Base-by-base conservation (phyloP, 2,888 invertebrate genomes). In the Ecliptopera silaceata region DNA sequence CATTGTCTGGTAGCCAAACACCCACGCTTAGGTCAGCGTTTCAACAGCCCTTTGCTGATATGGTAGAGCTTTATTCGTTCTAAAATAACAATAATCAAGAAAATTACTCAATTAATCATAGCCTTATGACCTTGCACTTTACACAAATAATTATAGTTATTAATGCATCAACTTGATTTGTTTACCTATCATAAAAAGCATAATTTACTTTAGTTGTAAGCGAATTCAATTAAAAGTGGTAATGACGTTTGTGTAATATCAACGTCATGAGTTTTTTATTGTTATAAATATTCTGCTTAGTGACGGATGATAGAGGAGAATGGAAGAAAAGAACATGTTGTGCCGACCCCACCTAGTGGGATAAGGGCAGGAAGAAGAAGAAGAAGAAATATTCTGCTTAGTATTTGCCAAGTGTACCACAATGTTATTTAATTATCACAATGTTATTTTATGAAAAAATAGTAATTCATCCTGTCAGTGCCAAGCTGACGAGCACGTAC, bases 21-120 rank as follows among this genome's bases (percentile, higher is more conserved):
- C 80, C 82, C 76, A 83, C 84, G 72, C 74, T 69, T 73, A 74
- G 79, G 80, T 82, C 81, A 78, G 74, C 74, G 77, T 83, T 81
- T 86, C 81, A 76, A 81, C 80, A 76, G 75, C 68, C 72, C 72
- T 75, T 56, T 64, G 65, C 64, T 64, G n/a, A n/a, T n/a, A n/a
- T n/a, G n/a, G n/a, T n/a, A n/a, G 32, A 29, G 39, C 10, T 46
- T 32, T 49, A 38, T 43, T 54, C 49, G 36, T 43, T 36, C 17
- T 20, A 38, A 34, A 17, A 18, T 42, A 22, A 29, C 44, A 44
- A 15, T 15, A 39, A 44, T 29, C 49, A 43, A 31, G 42, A 13
- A 36, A 42, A 38, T 46, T 29, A 26, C 26, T 42, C 17, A n/a
- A 51, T 44, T 10, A 36, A 13, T 17, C 44, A 12, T 38, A 26